These are phyloP conservation scores for Megalops cyprinoides DNA, from an alignment of 2,797 vertebrate genomes.

Conservation along the genomic window DNA sequence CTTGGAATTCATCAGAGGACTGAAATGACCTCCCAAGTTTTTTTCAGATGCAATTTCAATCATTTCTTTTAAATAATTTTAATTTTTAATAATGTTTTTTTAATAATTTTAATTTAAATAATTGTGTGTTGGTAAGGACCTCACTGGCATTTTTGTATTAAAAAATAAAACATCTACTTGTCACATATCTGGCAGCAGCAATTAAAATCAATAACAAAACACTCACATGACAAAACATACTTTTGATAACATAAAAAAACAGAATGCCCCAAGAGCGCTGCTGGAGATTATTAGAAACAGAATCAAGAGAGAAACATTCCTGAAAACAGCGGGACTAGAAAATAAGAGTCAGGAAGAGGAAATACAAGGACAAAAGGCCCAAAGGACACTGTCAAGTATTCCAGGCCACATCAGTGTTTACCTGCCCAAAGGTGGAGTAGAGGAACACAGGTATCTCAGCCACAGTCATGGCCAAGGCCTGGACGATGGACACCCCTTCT, in stretches of 20 bases:
- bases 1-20: not conserved
- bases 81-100: no score
- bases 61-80: no score
- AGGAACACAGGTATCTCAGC: constrained; percentile 98
- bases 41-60: not conserved
- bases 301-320: no score
- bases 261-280: no score
- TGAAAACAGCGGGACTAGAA: no score
- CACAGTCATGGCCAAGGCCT: constrained; percentile 97
- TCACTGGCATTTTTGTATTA: not conserved
- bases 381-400: not conserved
- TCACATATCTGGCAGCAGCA: not conserved
- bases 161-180: not conserved
- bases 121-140: not conserved
- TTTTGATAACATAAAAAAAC: not conserved
- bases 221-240: not conserved
- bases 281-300: no score
- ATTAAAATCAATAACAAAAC: not conserved
- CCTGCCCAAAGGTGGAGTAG: constrained; percentile 97
- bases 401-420: constrained; percentile 55
- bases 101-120: not conserved
- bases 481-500: constrained; percentile 91
- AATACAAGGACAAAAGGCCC: not conserved
- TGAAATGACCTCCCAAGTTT: no score
- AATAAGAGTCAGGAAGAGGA: not conserved